Conservation (phyloP, 2,113 vertebrate species). For the Brachyhypopomus gauderio region DNA sequence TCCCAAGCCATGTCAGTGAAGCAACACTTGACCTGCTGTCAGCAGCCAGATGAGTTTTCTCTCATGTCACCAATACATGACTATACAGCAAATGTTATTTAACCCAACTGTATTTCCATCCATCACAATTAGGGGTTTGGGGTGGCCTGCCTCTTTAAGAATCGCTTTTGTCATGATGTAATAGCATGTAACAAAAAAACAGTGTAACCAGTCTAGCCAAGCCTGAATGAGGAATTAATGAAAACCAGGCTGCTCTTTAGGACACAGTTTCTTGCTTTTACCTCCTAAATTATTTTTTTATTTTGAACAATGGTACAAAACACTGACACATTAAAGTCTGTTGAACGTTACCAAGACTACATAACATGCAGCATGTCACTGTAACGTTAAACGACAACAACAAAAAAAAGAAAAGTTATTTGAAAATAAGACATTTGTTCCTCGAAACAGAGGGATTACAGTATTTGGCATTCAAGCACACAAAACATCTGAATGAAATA, state of each 20-base stretch:
- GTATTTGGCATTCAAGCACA: slow-evolving; percentile 77
- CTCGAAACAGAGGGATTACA: slow-evolving; percentile 72
- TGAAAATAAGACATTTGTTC: slow-evolving; percentile 61
- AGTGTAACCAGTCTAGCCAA: neutral
- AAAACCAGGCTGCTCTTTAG: slow-evolving; percentile 3
- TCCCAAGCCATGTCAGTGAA: too few species aligned
- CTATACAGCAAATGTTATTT: neutral
- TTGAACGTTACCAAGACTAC: slow-evolving; percentile 67
- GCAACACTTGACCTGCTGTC: too few species aligned
- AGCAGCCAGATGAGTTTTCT: too few species aligned
- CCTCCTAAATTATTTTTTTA: slow-evolving; percentile 44
- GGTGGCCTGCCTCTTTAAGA: neutral
- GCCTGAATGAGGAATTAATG: neutral
- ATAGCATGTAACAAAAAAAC: neutral
- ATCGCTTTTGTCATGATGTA: neutral
- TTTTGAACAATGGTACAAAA: slow-evolving; percentile 75
- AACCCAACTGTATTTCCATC: neutral
- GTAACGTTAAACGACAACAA: slow-evolving; percentile 44
- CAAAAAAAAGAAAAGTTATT: slow-evolving; percentile 63
- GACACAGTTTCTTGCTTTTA: slow-evolving; percentile 18
- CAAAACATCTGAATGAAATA: slow-evolving; percentile 49
- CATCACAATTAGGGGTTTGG: neutral
- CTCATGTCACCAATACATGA: too few species aligned
- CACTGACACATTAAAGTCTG: slow-evolving; percentile 65
- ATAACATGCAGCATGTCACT: slow-evolving; percentile 73